Conservation (phyloP, 2,113 vertebrate genomes). For the Mesitornis unicolor region DNA sequence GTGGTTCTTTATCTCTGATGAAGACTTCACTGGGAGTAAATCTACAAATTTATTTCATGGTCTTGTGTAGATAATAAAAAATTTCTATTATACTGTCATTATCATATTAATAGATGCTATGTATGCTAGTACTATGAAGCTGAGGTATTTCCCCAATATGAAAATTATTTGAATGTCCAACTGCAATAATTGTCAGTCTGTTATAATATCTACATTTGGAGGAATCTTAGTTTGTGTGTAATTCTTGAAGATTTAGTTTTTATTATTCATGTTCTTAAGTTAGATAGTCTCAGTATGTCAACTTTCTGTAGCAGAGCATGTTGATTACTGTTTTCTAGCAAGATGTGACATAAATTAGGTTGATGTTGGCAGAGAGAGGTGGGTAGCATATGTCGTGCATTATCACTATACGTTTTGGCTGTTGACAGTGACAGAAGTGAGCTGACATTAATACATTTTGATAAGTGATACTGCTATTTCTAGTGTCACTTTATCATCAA, state of each 20-base stretch:
- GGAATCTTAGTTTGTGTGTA: not conserved
- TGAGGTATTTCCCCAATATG: not conserved
- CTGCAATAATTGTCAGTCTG: not conserved
- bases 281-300: not conserved
- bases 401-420: conserved; percentile 5
- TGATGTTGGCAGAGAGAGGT: not conserved
- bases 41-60: not conserved
- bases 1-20: not conserved
- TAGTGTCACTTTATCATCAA: conserved; percentile 25
- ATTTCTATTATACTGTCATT: not conserved
- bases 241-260: not conserved
- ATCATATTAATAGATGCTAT: not conserved
- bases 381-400: not conserved
- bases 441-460: conserved; percentile 1
- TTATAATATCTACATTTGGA: not conserved
- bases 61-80: not conserved
- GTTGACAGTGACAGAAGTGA: conserved; percentile 26
- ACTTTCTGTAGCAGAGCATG: not conserved
- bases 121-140: not conserved
- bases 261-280: not conserved
- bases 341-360: conserved; percentile 16
- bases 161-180: not conserved
- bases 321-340: conserved; percentile 42
- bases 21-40: not conserved
- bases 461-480: conserved; percentile 17